A percentile compares a stretch with the other conserved stretches of the same genome.
Evolutionary conservation across 2,888 invertebrate genomes (phyloP).

Genomic region (Drymonia ruficornis): DNA sequence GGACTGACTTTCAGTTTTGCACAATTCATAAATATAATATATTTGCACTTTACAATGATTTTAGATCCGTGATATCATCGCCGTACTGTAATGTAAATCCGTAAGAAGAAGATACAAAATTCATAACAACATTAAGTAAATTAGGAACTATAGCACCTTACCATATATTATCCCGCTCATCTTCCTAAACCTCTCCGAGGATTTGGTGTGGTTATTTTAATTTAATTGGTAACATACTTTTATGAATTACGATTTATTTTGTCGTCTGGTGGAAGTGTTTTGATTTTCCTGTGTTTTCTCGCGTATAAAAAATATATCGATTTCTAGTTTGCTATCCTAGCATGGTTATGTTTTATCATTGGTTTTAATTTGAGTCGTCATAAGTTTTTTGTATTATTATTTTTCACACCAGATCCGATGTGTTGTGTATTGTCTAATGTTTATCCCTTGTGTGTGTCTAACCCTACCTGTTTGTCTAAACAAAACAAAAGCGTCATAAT

Average conservation of each 20-base stretch:
- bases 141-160: constrained; percentile 76
- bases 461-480: constrained; percentile 86
- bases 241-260: constrained; percentile 74
- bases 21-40: constrained; percentile 73
- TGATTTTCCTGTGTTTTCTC: constrained; percentile 83
- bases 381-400: constrained; percentile 64
- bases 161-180: constrained; percentile 76
- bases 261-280: constrained; percentile 84
- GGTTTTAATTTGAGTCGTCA: constrained; percentile 56
- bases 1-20: constrained; percentile 70
- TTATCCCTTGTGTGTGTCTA: constrained; percentile 95
- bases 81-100: constrained; percentile 67
- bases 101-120: constrained; percentile 68
- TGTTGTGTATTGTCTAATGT: constrained; percentile 96
- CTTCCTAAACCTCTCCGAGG: constrained; percentile 82
- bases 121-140: constrained; percentile 67
- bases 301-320: constrained; percentile 71
- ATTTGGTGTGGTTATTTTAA: constrained; percentile 84
- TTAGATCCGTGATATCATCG: constrained; percentile 77
- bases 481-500: constrained; percentile 73
- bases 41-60: constrained; percentile 79
- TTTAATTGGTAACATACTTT: constrained; percentile 69
- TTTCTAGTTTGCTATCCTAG: constrained; percentile 77
- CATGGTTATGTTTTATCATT: constrained; percentile 76
- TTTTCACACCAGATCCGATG: constrained; percentile 85